A percentile compares a stretch with the other conserved stretches of the same genome.
phyloP scores from a whole-genome alignment of 2,113 vertebrate species.

The Lasiurus borealis region DNA sequence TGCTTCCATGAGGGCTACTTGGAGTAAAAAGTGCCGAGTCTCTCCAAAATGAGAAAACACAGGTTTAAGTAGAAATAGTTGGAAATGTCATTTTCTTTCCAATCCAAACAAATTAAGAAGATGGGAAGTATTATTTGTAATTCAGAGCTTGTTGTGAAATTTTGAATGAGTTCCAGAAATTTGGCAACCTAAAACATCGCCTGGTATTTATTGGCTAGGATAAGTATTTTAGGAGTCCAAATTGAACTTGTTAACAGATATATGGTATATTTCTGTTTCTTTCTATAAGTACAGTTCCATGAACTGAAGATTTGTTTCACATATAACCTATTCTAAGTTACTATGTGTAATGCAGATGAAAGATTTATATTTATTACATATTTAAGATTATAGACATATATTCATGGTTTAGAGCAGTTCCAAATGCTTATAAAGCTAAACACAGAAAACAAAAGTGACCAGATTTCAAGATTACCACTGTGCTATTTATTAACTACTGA shows the following conservation, averaged over 20 bases:
- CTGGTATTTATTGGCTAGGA: constrained; percentile 56
- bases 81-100: constrained; percentile 75
- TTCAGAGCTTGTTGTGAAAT: constrained; percentile 69
- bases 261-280: constrained; percentile 51
- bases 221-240: constrained; percentile 62
- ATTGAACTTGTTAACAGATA: constrained; percentile 63
- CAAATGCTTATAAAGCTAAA: constrained; percentile 29
- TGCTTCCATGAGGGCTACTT: constrained; percentile 14
- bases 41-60: constrained; percentile 62
- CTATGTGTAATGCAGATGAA: neutral
- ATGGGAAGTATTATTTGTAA: constrained; percentile 72
- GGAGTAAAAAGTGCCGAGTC: constrained; percentile 32
- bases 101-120: constrained; percentile 77
- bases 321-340: constrained; percentile 29
- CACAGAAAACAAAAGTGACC: constrained; percentile 7
- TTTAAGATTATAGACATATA: neutral
- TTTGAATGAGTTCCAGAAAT: constrained; percentile 61
- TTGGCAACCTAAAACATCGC: constrained; percentile 72
- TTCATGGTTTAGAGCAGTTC: neutral
- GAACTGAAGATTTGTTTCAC: constrained; percentile 39
- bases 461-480: neutral
- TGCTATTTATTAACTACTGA: neutral
- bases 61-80: constrained; percentile 75
- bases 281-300: constrained; percentile 15
- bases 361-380: constrained; percentile 6